Percentiles rank a stretch among this genome's conserved stretches.
phyloP scores from a whole-genome alignment of 2,113 vertebrate species.

The Chamaetylas fuelleborni region DNA sequence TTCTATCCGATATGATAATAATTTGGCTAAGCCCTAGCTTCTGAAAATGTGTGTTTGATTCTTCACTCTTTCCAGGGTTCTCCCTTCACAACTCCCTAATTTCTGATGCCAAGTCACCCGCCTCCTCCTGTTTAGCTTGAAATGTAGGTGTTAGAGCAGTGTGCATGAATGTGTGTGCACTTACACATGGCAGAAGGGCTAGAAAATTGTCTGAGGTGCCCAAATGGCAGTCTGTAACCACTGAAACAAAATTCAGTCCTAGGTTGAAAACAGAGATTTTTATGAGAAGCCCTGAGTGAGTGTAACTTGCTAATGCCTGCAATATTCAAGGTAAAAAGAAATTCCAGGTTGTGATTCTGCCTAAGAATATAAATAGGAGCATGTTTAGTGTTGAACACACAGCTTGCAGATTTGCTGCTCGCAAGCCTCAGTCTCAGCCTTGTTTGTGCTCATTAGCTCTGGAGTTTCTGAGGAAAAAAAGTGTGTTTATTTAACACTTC shows the following conservation, averaged over 20 bases:
- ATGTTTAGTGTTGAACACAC: background rate
- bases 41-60: background rate
- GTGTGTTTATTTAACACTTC: background rate
- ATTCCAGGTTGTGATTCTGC: background rate
- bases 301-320: background rate
- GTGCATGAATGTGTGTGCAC: rapidly evolving
- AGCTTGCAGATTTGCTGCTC: background rate
- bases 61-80: background rate
- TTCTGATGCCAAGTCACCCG: background rate
- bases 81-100: background rate
- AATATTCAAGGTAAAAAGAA: background rate
- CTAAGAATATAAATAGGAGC: background rate
- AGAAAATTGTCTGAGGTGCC: background rate
- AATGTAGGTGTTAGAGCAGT: background rate
- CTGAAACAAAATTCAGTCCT: background rate
- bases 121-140: background rate
- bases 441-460: background rate
- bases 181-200: background rate
- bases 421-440: background rate
- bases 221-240: background rate
- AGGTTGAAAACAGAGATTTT: background rate
- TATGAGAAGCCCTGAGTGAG: background rate
- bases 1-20: background rate
- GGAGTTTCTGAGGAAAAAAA: background rate
- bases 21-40: background rate